Conservation (phyloP, 2,888 invertebrate genomes). For the Microplitis manilae region DNA sequence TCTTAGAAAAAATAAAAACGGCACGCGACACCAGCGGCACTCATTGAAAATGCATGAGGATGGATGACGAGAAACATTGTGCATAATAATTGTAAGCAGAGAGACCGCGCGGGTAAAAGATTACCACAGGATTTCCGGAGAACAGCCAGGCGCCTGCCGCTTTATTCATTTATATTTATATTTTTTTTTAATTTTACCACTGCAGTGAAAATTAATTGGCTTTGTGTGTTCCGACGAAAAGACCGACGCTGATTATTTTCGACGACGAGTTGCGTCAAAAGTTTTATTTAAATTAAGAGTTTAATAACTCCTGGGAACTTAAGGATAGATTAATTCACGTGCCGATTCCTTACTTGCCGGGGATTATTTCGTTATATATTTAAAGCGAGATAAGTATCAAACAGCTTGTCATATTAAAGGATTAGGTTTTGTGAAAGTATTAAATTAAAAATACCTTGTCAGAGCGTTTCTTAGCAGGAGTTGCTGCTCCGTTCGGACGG, state of each 20-base stretch:
- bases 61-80: slow-evolving; percentile 54
- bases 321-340: no score
- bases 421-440: slow-evolving; percentile 7
- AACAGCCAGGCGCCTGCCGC: slow-evolving; percentile 48
- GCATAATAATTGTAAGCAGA: slow-evolving; percentile 60
- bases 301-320: no score
- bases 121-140: slow-evolving; percentile 66
- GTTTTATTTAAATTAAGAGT: no score
- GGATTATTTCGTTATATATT: slow-evolving; percentile 19
- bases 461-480: slow-evolving; percentile 74
- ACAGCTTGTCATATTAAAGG: slow-evolving; percentile 11
- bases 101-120: slow-evolving; percentile 51
- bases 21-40: slow-evolving; percentile 58
- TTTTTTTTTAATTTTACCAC: slow-evolving; percentile 21
- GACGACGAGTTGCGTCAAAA: no score
- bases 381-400: neutral
- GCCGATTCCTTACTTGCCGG: neutral
- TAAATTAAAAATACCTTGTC: slow-evolving; percentile 73
- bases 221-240: neutral
- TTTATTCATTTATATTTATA: slow-evolving; percentile 37
- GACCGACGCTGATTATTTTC: no score
- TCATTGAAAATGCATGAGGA: slow-evolving; percentile 62
- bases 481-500: slow-evolving; percentile 60
- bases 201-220: slow-evolving; percentile 57
- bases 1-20: slow-evolving; percentile 44